Evolutionary conservation across 2,888 invertebrate genomes (phyloP), one percentile per base, ranked within the genome.

Genomic region (Campoletis raptor): DNA sequence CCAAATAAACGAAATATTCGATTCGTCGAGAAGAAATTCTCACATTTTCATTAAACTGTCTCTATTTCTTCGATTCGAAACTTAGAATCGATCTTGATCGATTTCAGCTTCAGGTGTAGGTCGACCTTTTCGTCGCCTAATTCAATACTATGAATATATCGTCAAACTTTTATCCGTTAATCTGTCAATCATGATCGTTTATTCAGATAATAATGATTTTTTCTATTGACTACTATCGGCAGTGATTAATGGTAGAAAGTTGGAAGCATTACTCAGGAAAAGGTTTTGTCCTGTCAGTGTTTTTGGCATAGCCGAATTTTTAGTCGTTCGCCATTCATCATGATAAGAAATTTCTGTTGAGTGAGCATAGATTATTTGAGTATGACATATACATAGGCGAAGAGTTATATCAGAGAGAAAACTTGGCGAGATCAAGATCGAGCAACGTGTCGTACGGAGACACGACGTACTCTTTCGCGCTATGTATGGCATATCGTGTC

Each of bases 401-500:
- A 78, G 64, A 78, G n/a, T 64, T 36, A 36, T 67, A n/a, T 24
- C 24, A 57, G n/a, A 18, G 15, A 24, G 12, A 45, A 61, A 69
- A 73, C 67, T 69, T 69, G n/a, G 73, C 67, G 64, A 67, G 76
- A 81, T 85, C 79, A 64, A 80, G 79, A 83, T 86, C 83, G 81
- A 83, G 36, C 54, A 45, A 81, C 66, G 73, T 83, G 86, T 83
- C 87, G 82, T 85, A 76, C 42, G 72, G 72, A 76, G 64, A 80
- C 42, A 83, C 77, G 79, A 48, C 36, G 24, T 73, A 73, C 61
- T 64, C 67, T 66, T 30, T 36, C 74, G 67, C 42, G 45, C 57
- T 74, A 73, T 73, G 66, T n/a, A 78, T 30, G 73, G 57, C 40
- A 40, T 37, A 57, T 57, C n/a, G 42, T 15, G 82, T 54, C 73